These are phyloP conservation scores for Resseliella maxima DNA, from an alignment of 2,888 invertebrate species.

Conservation along the genomic window DNA sequence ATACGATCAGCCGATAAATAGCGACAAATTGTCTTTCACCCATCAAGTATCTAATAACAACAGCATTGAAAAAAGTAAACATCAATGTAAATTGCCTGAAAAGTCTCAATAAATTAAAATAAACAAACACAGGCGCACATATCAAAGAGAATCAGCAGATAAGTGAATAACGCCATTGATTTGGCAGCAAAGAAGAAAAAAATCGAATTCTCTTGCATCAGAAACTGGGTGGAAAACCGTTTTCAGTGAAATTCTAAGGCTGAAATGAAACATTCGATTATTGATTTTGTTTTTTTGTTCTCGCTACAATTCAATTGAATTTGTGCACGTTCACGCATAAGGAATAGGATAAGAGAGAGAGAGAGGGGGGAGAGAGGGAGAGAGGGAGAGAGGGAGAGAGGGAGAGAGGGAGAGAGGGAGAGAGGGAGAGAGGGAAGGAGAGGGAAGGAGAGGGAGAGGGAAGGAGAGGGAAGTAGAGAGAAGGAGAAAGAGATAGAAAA, in stretches of 20 bases:
- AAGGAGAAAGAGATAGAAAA: no score
- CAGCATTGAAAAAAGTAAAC: background rate
- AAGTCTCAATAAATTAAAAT: constrained; percentile 27
- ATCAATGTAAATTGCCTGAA: background rate
- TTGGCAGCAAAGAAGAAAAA: no score
- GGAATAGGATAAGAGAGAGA: background rate
- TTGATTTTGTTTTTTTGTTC: background rate
- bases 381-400: background rate
- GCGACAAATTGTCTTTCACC: constrained; percentile 11
- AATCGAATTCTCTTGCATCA: background rate
- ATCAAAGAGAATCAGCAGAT: background rate
- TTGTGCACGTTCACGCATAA: constrained; percentile 21
- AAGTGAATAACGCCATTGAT: constrained; percentile 2
- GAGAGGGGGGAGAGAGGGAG: no score
- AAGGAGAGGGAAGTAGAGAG: no score
- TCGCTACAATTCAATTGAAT: background rate
- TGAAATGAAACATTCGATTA: background rate
- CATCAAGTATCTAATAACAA: background rate
- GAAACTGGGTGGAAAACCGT: background rate
- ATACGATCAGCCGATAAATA: constrained; percentile 21
- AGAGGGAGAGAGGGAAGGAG: no score
- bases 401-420: background rate
- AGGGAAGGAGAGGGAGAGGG: background rate
- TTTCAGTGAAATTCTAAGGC: background rate
- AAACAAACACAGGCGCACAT: background rate